Evolutionary conservation across 1,140 invertebrate species (phyloP).

Genomic region (Panagrolaimus sp.): DNA sequence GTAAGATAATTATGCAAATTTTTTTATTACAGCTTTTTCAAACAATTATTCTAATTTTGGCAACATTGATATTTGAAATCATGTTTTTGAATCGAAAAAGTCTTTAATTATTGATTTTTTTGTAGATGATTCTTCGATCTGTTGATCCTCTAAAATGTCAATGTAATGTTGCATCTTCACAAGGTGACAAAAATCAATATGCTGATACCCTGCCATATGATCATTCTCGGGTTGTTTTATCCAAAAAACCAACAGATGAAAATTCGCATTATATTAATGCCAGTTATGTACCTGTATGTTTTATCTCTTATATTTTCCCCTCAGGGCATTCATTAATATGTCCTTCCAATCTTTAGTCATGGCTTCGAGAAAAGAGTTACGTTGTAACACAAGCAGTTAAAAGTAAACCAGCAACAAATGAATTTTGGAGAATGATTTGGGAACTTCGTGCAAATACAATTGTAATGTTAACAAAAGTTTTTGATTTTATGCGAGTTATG

Average conservation of each 20-base stretch:
- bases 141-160: constrained; percentile 50
- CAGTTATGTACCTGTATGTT: constrained; percentile 52
- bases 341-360: constrained; percentile 44
- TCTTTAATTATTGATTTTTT: constrained; percentile 9
- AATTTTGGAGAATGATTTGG: constrained; percentile 59
- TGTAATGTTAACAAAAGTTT: constrained; percentile 59
- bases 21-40: constrained; percentile 14
- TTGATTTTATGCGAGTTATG: constrained; percentile 60
- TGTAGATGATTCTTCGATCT: constrained; percentile 55
- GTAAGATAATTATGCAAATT: constrained; percentile 35
- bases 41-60: not conserved
- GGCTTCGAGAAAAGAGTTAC: constrained; percentile 56
- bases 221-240: constrained; percentile 50
- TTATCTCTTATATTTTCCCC: not conserved
- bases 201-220: constrained; percentile 56
- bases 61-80: not conserved
- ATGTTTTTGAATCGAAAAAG: constrained; percentile 18
- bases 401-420: constrained; percentile 52
- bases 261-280: constrained; percentile 57
- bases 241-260: constrained; percentile 30
- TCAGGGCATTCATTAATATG: not conserved
- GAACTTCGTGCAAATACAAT: constrained; percentile 55
- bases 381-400: constrained; percentile 59
- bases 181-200: constrained; percentile 56
- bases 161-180: constrained; percentile 51